These are phyloP conservation scores for Rambutsinella grinnellia DNA, from an alignment of 2,888 invertebrate species.

Conservation along the genomic window DNA sequence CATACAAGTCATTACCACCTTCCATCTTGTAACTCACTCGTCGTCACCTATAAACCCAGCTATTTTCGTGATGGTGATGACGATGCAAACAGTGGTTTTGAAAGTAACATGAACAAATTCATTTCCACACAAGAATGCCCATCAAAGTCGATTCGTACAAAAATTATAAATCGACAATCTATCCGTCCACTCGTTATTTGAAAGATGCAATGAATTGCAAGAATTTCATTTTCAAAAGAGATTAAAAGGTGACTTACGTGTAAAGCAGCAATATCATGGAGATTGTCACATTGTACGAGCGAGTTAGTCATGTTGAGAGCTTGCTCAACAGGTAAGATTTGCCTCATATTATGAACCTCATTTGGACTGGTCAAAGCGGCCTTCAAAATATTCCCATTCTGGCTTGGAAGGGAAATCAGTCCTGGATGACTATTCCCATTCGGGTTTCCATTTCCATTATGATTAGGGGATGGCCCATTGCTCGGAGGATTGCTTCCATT, in stretches of 20 bases:
- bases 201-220: neutral
- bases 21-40: conserved; percentile 3
- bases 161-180: no score
- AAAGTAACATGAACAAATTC: no score
- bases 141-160: no score
- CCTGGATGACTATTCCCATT: conserved; percentile 53
- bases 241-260: conserved; percentile 68
- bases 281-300: conserved; percentile 95
- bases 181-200: no score
- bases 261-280: conserved; percentile 94
- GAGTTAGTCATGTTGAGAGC: conserved; percentile 91
- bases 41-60: no score
- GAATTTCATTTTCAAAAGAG: no score
- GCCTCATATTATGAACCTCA: conserved; percentile 82
- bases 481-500: conserved; percentile 37
- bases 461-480: conserved; percentile 69
- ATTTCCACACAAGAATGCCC: no score
- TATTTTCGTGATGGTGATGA: conserved; percentile 11
- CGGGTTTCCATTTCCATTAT: conserved; percentile 64
- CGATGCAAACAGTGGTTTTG: conserved; percentile 16
- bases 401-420: conserved; percentile 76
- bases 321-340: conserved; percentile 82
- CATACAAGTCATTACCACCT: conserved; percentile 60
- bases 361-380: conserved; percentile 95
- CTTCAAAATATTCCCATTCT: conserved; percentile 93